A percentile compares a stretch with the other conserved stretches of the same genome.
Conservation (phyloP, 2,888 invertebrate species). For the Eupithecia insigniata region DNA sequence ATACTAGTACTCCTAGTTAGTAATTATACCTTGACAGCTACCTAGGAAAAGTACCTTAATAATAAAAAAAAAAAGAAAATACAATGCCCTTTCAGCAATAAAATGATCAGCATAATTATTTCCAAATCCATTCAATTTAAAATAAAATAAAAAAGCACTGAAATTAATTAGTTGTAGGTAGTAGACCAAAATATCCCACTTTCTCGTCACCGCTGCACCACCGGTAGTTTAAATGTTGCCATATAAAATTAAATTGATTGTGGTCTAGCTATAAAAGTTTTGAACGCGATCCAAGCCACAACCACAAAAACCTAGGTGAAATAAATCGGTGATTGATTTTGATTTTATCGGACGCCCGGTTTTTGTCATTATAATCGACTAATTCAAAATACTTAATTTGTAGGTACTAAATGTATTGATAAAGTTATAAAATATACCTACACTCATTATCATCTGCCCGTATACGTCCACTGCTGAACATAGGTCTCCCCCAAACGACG, state of each 20-base stretch:
- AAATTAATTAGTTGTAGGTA: not conserved
- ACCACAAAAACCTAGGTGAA: conserved; percentile 14
- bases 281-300: conserved; percentile 15
- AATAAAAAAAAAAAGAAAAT: not conserved
- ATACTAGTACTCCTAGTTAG: too few relatives aligned
- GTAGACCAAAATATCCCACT: conserved; percentile 14
- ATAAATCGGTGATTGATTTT: conserved; percentile 16
- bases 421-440: too few relatives aligned
- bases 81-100: not conserved
- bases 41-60: not conserved
- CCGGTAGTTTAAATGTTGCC: conserved; percentile 22
- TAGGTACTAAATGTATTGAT: too few relatives aligned
- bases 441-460: too few relatives aligned
- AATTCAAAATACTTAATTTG: not conserved
- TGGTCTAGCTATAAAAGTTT: conserved; percentile 32
- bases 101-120: not conserved
- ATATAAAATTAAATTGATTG: conserved; percentile 37
- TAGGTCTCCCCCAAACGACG: too few relatives aligned
- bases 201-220: conserved; percentile 19
- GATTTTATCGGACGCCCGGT: not conserved
- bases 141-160: not conserved
- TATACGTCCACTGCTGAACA: too few relatives aligned
- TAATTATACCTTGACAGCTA: too few relatives aligned
- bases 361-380: not conserved
- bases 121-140: not conserved